Evolutionary conservation across 2,888 invertebrate genomes (phyloP).

Genomic region (Tipula confusa): DNA sequence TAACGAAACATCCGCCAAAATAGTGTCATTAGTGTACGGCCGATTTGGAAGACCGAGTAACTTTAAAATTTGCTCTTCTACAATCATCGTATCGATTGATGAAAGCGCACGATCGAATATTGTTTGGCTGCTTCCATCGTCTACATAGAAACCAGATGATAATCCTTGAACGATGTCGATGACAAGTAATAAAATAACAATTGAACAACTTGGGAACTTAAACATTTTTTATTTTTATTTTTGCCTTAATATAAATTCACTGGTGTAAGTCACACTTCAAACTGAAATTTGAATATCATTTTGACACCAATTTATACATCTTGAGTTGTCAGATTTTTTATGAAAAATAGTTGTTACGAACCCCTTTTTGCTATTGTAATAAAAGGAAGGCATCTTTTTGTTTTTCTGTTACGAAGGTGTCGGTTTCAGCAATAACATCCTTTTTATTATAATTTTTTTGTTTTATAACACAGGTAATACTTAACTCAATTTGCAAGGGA

Average conservation of each 20-base stretch:
- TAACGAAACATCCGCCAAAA: slow-evolving; percentile 37
- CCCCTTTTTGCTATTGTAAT: background rate
- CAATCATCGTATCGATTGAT: slow-evolving; percentile 70
- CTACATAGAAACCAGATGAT: slow-evolving; percentile 74
- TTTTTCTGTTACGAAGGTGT: background rate
- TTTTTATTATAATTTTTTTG: background rate
- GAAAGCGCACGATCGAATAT: slow-evolving; percentile 72
- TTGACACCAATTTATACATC: background rate
- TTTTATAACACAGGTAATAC: background rate
- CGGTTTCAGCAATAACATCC: background rate
- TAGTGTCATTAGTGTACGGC: slow-evolving; percentile 49
- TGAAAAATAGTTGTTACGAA: background rate
- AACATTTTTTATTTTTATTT: background rate
- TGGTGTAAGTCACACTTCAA: background rate
- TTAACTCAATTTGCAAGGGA: background rate
- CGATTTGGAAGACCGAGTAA: slow-evolving; percentile 80
- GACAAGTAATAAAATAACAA: background rate
- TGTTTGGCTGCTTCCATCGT: slow-evolving; percentile 84
- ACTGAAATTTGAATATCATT: background rate
- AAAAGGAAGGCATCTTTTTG: background rate
- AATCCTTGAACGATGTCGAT: slow-evolving; percentile 42
- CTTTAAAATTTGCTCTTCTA: slow-evolving; percentile 85
- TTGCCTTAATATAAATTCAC: background rate
- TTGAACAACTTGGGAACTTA: background rate
- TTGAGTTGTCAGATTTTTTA: background rate